Conservation (phyloP, 2,888 invertebrate species). For the Sacculina carcini region DNA sequence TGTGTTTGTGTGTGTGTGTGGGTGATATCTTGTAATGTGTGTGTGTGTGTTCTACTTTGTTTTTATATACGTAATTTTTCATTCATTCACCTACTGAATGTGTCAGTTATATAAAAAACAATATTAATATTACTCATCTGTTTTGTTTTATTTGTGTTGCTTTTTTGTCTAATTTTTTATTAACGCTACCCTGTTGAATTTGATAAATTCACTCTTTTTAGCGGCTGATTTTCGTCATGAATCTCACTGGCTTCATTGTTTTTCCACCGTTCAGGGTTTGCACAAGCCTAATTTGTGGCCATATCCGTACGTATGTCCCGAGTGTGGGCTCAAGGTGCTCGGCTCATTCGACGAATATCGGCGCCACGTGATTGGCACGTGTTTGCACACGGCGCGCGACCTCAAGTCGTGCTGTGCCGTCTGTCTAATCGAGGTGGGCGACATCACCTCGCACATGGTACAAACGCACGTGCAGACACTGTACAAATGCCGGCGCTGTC, state of each 20-base stretch:
- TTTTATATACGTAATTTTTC: not conserved
- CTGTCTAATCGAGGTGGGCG: constrained; percentile 1
- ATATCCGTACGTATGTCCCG: not conserved
- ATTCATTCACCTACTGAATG: not conserved
- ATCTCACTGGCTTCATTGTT: no score
- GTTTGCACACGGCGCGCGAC: not conserved
- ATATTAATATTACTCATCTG: not conserved
- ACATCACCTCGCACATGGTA: not conserved
- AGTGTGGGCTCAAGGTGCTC: not conserved
- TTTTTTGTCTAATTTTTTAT: no score
- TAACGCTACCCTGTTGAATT: no score
- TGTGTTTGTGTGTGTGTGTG: no score
- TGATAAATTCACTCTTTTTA: no score
- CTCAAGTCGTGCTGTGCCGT: not conserved
- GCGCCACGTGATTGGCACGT: not conserved
- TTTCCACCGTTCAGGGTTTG: no score
- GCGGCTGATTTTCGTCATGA: no score
- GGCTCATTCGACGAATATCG: not conserved
- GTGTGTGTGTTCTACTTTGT: no score
- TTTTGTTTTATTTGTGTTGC: not conserved
- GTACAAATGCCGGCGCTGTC: not conserved
- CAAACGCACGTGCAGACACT: constrained; percentile 2
- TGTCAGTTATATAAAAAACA: not conserved
- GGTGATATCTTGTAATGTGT: no score
- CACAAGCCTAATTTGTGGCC: constrained; percentile 1